Conservation (phyloP, 2,797 vertebrate species). For the Microchirus variegatus region DNA sequence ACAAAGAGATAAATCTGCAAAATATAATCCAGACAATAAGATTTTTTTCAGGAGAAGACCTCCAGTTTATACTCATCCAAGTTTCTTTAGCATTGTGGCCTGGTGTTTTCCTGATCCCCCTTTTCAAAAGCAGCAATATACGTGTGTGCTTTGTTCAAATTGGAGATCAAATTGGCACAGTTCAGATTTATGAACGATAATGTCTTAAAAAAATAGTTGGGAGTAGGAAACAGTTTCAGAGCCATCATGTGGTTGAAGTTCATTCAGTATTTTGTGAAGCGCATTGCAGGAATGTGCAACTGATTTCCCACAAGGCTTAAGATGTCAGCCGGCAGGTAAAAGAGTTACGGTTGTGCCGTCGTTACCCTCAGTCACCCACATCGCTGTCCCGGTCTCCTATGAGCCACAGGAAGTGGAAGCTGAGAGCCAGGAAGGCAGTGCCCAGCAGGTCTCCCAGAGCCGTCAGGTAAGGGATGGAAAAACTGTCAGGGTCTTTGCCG, state of each 20-base stretch:
- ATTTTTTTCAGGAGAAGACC: background rate
- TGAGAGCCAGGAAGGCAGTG: conserved; percentile 91
- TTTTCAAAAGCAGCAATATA: conserved; percentile 2
- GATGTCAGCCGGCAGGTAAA: background rate
- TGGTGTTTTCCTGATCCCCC: conserved; percentile 9
- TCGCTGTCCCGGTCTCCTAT: conserved; percentile 96
- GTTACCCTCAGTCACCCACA: conserved; percentile 87
- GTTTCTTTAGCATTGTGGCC: conserved; percentile 7
- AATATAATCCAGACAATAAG: conserved; percentile 15
- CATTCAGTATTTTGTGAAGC: conserved; percentile 26
- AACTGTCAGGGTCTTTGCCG: conserved; percentile 97
- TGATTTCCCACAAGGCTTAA: conserved; percentile 29
- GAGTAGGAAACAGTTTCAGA: conserved; percentile 40
- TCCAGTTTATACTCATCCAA: conserved; percentile 5
- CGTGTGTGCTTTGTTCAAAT: conserved; percentile 57
- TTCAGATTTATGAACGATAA: background rate
- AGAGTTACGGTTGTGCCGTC: accelerated
- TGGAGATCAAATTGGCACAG: conserved; percentile 26
- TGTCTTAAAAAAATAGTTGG: conserved; percentile 27
- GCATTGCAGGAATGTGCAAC: conserved; percentile 27
- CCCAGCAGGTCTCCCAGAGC: conserved; percentile 94
- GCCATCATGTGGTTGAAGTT: conserved; percentile 23
- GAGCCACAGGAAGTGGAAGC: conserved; percentile 96
- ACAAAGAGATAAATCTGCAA: background rate
- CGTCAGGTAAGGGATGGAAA: conserved; percentile 96